These are phyloP conservation scores for Vicugna pacos DNA, from an alignment of 2,113 vertebrate genomes.

Conservation along the genomic window DNA sequence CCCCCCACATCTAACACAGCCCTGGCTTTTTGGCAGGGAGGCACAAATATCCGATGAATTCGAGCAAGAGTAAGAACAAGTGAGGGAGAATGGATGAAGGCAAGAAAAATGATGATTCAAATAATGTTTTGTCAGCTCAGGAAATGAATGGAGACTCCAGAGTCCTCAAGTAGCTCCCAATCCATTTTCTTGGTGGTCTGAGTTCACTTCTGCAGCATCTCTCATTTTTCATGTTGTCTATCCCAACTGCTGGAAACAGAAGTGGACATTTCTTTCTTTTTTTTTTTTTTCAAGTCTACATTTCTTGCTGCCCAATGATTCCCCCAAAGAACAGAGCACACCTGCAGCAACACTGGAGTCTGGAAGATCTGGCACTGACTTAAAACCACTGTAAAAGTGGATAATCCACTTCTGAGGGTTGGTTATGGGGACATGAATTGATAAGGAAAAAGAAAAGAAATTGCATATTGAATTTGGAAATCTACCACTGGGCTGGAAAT, in stretches of 20 bases:
- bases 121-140: not conserved
- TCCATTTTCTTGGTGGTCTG: not conserved
- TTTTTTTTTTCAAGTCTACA: no score
- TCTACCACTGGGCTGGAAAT: not conserved
- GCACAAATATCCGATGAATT: not conserved
- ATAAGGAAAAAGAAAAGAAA: not conserved
- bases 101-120: conserved; percentile 33
- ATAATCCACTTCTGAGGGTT: not conserved
- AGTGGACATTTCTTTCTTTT: not conserved
- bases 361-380: not conserved
- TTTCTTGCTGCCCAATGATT: not conserved
- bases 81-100: not conserved
- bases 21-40: not conserved
- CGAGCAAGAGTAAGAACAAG: not conserved
- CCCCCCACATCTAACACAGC: not conserved
- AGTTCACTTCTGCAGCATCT: not conserved
- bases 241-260: not conserved
- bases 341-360: not conserved
- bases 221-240: not conserved
- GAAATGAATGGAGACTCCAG: conserved; percentile 30
- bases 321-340: not conserved
- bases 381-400: not conserved
- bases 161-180: not conserved
- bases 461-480: not conserved
- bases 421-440: not conserved